Base-by-base conservation (phyloP, 2,797 vertebrate genomes). In the Cryptoblepharus egeriae region DNA sequence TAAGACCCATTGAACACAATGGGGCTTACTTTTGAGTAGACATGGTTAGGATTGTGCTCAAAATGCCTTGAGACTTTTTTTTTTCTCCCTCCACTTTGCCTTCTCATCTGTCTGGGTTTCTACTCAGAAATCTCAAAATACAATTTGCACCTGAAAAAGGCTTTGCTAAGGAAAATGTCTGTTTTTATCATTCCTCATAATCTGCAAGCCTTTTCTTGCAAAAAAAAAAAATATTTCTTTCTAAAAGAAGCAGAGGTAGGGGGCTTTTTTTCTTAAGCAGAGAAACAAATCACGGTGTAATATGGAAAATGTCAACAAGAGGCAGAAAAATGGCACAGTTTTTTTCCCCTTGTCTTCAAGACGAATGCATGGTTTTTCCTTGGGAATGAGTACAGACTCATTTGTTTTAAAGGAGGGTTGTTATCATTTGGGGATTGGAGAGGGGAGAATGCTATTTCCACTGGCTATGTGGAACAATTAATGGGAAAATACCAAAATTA, bases 241-340 rank as follows among this genome's bases (percentile, higher is more conserved):
- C 2, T 39, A 39, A 83, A 80, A 83, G 64, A 55, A 32, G 55
- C 12, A 75, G 58, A 72, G 65, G 45, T 26, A 20, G 20, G 78
- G 37, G 6, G 16, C 37, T 68, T 61, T 68, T 61, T 24, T 28
- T 32, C 11, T 69, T 74, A 22, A 75, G 58, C 69, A 37, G 16
- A 75, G 37, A 76, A 87, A 75, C 76, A 82, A 86, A 68, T 85
- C 74, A 77, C 88, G 85, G 1, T 1, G n/a, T 83, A 86, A 88
- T 86, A 84, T 37, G 77, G 78, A 84, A 77, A 86, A 83, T 81
- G 79, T 89, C 89, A 89, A 84, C 88, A 72, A 80, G 58, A 32
- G 57, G 42, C 57, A 35, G 85, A 75, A 81, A 88, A 87, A 87
- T 75, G 81, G 87, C 85, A 87, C 64, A 45, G 86, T 89, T 89